Percentiles rank a stretch among this genome's conserved stretches.
Conservation (phyloP, 2,888 invertebrate genomes). For the Euzetes globulus region DNA sequence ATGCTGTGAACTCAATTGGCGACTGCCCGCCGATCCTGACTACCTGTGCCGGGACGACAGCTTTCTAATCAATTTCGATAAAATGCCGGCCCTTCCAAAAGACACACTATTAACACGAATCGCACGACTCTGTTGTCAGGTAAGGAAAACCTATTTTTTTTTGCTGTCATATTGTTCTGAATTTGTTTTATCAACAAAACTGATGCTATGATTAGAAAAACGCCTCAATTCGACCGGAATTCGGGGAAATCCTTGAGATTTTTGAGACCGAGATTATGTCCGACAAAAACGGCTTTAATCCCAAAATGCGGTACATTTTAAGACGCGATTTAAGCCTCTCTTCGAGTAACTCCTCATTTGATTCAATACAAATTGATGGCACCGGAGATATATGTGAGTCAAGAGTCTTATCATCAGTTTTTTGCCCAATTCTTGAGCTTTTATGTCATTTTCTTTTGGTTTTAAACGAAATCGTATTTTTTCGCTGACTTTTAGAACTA, state of each 20-base stretch:
- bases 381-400: conserved; percentile 16
- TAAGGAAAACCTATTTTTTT: background rate
- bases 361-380: background rate
- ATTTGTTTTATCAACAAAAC: background rate
- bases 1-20: conserved; percentile 88
- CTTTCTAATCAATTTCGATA: conserved; percentile 30
- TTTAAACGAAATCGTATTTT: background rate
- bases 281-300: conserved; percentile 20
- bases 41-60: conserved; percentile 68
- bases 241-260: conserved; percentile 10
- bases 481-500: conserved; percentile 12
- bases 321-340: background rate
- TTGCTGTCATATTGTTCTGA: background rate
- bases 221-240: conserved; percentile 21
- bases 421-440: background rate
- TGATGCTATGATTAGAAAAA: conserved; percentile 2
- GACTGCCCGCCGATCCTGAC: conserved; percentile 86
- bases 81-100: background rate
- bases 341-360: background rate
- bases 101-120: conserved; percentile 20
- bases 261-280: conserved; percentile 25
- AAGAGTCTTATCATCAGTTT: background rate
- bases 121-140: conserved; percentile 23
- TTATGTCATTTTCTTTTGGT: background rate
- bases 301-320: background rate